phyloP scores from a whole-genome alignment of 2,888 invertebrate species.

The Trissolcus japonicus region DNA sequence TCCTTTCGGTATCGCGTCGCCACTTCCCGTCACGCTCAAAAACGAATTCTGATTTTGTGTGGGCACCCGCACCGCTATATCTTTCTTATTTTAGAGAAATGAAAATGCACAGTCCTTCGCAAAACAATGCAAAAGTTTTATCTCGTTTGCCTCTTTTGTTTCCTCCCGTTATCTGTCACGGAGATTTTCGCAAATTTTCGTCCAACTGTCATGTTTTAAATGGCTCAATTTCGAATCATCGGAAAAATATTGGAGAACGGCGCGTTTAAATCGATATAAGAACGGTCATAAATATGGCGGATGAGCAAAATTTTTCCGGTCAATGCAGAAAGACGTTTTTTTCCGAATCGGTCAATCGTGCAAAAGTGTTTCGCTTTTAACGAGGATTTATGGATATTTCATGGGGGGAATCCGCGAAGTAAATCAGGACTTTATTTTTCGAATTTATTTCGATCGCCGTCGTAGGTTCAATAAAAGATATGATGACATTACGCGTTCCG shows the following conservation, averaged over 20 bases:
- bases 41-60: too few relatives aligned
- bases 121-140: conserved; percentile 40
- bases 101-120: conserved; percentile 36
- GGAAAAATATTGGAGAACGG: conserved; percentile 3
- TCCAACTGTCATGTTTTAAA: conserved; percentile 24
- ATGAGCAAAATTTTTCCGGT: not conserved
- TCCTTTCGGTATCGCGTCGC: conserved; percentile 47
- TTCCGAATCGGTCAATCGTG: conserved; percentile 9
- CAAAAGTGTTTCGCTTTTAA: conserved; percentile 34
- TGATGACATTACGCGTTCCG: conserved; percentile 24
- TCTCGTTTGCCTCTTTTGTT: conserved; percentile 18
- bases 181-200: conserved; percentile 41
- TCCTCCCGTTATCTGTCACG: conserved; percentile 24
- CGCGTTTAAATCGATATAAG: conserved; percentile 31
- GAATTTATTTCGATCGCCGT: conserved; percentile 40
- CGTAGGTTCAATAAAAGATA: conserved; percentile 42
- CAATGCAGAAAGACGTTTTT: conserved; percentile 27
- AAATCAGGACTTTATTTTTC: conserved; percentile 31
- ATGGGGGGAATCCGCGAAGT: conserved; percentile 18
- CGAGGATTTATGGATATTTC: conserved; percentile 40
- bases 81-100: not conserved
- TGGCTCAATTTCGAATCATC: conserved; percentile 30
- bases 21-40: conserved; percentile 34
- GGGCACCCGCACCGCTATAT: too few relatives aligned
- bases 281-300: conserved; percentile 23